Base-by-base conservation (phyloP, 2,888 invertebrate genomes). In the Pterostichus niger region DNA sequence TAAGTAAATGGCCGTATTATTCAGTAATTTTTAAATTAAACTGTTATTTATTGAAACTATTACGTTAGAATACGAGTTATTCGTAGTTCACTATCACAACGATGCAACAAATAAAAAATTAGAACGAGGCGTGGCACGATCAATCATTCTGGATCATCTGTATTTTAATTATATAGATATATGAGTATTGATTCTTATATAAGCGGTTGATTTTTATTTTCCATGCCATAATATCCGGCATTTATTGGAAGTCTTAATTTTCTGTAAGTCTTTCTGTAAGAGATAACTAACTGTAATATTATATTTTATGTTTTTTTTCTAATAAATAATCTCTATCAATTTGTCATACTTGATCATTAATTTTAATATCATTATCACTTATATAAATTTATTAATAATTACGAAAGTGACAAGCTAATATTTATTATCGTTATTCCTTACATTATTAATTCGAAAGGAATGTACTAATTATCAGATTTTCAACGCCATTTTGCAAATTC, bases 331-430 rank as follows among this genome's bases (percentile, higher is more conserved):
- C 31, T 33, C 9, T 17, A 71, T 15, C 17, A 71, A 71, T 71
- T 71, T 71, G 68, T 71, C 44, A 71, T 17, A 44, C 4, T 17
- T 15, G 44, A 15, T 40, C 40, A 44, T 71, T 71, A 71, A 71
- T 71, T 15, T 71, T 71, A 71, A 71, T 71, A 71, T 71, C 68
- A 71, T 44, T 71, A 71, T 71, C 11, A 44, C 44, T 52, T n/a
- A 52, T 52, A 13, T 10, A 9, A 71, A 44, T 71, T 44, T 44
- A 44, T 44, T 71, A 71, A 13, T 40, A 71, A 40, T 71, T 35
- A 13, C 64, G 10, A 33, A 35, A n/a, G 33, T 11, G 35, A 64
- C 64, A 13, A 13, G 4, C 44, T 15, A 15, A 44, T 35, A 71
- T 40, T 71, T 64, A 64, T 64, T 31, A 64, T 64, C 33, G 13